Evolutionary conservation across 2,797 vertebrate species (phyloP), one percentile per base, ranked within the genome.

Genomic region (Phalanger gymnotis): DNA sequence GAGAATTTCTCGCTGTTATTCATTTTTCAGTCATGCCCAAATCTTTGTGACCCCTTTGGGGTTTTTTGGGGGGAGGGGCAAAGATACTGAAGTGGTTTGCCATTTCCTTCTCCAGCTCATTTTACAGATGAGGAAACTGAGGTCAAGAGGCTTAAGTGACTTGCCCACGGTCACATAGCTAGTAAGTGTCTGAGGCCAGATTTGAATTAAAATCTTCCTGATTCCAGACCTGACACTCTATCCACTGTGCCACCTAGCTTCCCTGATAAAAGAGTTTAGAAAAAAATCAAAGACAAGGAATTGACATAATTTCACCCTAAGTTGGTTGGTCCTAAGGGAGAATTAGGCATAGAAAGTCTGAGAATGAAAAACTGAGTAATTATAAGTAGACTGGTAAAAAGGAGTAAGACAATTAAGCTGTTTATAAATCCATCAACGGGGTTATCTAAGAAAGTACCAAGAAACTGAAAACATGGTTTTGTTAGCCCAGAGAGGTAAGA

Each of bases 391-490:
- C 19, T 40, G n/a, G 22, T 10, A 47, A 87, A 87, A 87, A 87
- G 47, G 22, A 87, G 10, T 27, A 10, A 87, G 22, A 87, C 30
- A 53, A 34, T 40, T 52, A 27, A 55, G 90, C 52, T 92, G 90
- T 95, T 92, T 81, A 94, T 91, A 92, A 93, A 92, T 92, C 10
- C 3, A 5, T 51, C 73, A 87, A 12, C 28, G 73, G 25, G 3
- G 9, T 51, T 51, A 87, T 25, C 40, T 87, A n/a, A 40, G n/a
- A 81, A 81, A 81, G 66, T 47, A 81, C 94, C 81, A 56, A 58
- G 91, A 95, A 96, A 91, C 90, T 2, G 54, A 94, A 92, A 57
- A 28, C 4, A 47, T 87, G 51, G 52, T 54, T 93, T 94, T 58
- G 25, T 27, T 87, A 87, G 73, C 25, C 73, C 40, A 81, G 40